phyloP scores from a whole-genome alignment of 2,888 invertebrate species.

The Tyria jacobaeae region DNA sequence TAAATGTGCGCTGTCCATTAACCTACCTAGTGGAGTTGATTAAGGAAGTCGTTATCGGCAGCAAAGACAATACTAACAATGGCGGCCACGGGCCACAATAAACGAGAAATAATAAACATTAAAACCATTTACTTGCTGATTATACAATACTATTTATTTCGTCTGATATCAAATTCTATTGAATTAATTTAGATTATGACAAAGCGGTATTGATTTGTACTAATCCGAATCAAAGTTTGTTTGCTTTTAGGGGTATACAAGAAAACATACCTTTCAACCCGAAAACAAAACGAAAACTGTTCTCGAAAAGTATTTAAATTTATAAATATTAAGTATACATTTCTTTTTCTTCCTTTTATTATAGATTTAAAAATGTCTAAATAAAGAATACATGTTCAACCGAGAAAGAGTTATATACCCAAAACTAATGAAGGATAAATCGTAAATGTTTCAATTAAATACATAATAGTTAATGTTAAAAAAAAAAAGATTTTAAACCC shows the following conservation, averaged over 20 bases:
- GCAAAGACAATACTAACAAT: constrained; percentile 49
- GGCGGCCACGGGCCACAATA: constrained; percentile 23
- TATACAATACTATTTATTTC: constrained; percentile 9
- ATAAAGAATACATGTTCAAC: no score
- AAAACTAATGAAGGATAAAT: not conserved
- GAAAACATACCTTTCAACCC: no score
- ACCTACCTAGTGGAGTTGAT: constrained; percentile 52
- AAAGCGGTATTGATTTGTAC: no score
- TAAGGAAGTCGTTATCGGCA: constrained; percentile 70
- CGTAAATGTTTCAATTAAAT: not conserved
- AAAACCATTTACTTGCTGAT: constrained; percentile 19
- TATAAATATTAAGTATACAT: no score
- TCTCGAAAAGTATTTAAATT: no score
- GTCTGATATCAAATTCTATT: not conserved
- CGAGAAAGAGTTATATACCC: not conserved
- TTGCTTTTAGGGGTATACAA: no score
- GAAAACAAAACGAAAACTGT: no score
- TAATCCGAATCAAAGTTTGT: no score
- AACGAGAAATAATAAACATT: constrained; percentile 24
- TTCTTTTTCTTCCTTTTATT: no score
- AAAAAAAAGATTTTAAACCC: not conserved
- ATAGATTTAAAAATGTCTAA: no score
- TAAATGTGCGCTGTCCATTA: constrained; percentile 34
- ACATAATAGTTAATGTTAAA: not conserved
- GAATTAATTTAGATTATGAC: not conserved